Conservation (phyloP, 2,113 vertebrate genomes). For the Chaenogobius annularis region DNA sequence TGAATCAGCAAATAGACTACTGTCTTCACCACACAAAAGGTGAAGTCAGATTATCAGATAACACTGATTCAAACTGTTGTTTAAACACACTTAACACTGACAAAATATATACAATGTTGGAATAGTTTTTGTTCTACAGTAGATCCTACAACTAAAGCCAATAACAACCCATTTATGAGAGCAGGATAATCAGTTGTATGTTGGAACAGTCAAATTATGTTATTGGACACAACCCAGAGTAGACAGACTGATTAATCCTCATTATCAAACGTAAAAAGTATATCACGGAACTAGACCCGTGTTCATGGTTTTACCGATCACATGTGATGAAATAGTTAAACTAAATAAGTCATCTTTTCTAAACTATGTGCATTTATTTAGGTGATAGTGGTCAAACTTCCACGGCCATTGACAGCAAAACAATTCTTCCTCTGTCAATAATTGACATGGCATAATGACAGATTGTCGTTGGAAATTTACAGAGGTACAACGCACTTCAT, state of each 20-base stretch:
- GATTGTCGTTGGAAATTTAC: slow-evolving; percentile 21
- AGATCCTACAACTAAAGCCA: neutral
- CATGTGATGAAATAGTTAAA: neutral
- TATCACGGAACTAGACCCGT: neutral
- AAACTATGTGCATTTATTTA: slow-evolving; percentile 4
- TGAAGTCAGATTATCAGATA: neutral
- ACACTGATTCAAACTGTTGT: neutral
- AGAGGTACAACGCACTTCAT: neutral
- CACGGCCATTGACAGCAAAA: neutral
- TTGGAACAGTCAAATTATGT: neutral
- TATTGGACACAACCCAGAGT: neutral
- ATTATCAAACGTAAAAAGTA: neutral
- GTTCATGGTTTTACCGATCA: neutral
- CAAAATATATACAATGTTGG: neutral
- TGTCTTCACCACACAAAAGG: neutral
- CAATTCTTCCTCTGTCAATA: slow-evolving; percentile 16
- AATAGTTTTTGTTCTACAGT: neutral
- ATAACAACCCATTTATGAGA: neutral
- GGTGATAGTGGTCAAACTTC: slow-evolving; percentile 2
- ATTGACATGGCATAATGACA: slow-evolving; percentile 15
- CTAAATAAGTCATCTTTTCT: neutral
- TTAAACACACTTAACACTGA: neutral
- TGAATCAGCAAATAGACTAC: slow-evolving; percentile 11
- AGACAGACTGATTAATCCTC: neutral
- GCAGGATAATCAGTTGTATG: neutral